Base-by-base conservation (phyloP, 2,113 vertebrate species). In the Calidris pugnax region DNA sequence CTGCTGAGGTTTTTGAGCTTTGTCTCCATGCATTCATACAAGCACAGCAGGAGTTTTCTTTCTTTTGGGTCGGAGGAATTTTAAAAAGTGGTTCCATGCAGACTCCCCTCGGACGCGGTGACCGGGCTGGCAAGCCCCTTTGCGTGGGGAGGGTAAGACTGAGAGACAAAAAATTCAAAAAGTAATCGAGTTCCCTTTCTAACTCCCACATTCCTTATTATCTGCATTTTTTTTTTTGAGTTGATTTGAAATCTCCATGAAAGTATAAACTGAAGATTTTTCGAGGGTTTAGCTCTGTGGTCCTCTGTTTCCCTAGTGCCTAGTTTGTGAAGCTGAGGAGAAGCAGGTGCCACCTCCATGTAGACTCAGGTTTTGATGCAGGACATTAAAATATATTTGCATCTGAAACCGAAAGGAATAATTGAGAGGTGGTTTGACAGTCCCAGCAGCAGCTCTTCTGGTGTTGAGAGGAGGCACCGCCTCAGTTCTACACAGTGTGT, bases 11-110 rank as follows among this genome's bases (percentile, higher is more conserved):
- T 95, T 96, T 75, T 95, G 96, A 89, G 87, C 94, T 95, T 95
- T 97, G 97, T 95, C 92, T 95, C 84, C 50, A 51, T 35, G 94
- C 94, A 96, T 97, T 97, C 96, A 97, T 95, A 92, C 81, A 95
- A 95, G 93, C 94, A 95, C 95, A 97, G 94, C 96, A 96, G 95
- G 95, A 94, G 93, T 87, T 93, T 92, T 90, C 86, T 92, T 97
- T 95, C 91, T 93, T 95, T 95, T 77, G 93, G 89, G 86, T 76
- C 2, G 0, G 89, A 97, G 86, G 95, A 97, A 94, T 95, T 96
- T 91, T 73, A 62, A 91, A 37, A 92, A 89, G 84, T 59, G 59
- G 81, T 93, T 96, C 91, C 91, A 93, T 89, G 94, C 95, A 90
- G 94, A 51, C 81, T 94, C 63, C 84, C 87, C 89, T 95, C 0